Evolutionary conservation across 2,797 vertebrate genomes (phyloP).

Genomic region (Gobio occitaniae): DNA sequence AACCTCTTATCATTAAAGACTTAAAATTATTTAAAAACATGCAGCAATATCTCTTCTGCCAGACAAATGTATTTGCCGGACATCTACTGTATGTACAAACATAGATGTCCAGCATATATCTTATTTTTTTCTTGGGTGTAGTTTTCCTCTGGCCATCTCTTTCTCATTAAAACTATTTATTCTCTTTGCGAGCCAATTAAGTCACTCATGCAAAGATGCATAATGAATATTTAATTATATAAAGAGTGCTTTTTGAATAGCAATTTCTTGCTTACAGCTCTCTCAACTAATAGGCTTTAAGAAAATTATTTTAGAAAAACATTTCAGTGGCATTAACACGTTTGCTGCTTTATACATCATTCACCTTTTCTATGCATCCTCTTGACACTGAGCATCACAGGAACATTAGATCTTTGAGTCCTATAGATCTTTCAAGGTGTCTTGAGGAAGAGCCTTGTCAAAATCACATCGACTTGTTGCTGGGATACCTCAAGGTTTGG

Average conservation of each 20-base stretch:
- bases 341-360: neutral
- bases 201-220: constrained; percentile 29
- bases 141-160: constrained; percentile 8
- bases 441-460: neutral
- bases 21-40: neutral
- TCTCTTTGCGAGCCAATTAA: constrained; percentile 42
- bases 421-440: neutral
- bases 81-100: neutral
- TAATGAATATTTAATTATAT: constrained; percentile 55
- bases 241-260: neutral
- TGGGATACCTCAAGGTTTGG: neutral
- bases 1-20: neutral
- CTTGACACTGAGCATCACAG: neutral
- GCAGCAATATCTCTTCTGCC: neutral
- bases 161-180: constrained; percentile 45
- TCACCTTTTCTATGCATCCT: neutral
- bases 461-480: neutral
- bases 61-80: neutral
- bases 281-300: neutral
- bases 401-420: neutral
- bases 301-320: neutral
- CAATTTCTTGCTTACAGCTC: constrained; percentile 22
- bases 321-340: neutral
- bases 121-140: constrained; percentile 23
- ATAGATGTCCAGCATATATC: neutral